These are phyloP conservation scores for Grapholita molesta DNA, from an alignment of 1,140 invertebrate species.

Conservation along the genomic window DNA sequence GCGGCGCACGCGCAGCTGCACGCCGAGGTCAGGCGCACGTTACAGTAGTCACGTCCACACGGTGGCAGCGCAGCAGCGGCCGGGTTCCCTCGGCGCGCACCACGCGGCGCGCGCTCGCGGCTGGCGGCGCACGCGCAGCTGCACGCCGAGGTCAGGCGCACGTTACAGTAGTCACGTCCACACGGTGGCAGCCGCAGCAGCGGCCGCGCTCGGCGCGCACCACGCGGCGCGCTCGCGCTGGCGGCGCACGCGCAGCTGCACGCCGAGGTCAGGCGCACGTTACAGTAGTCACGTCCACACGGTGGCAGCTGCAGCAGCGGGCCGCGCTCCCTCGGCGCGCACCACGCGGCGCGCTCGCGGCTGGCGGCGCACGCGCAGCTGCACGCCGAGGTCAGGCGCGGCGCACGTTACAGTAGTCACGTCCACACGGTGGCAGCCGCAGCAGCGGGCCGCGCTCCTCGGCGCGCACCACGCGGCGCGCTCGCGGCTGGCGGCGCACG, in stretches of 20 bases:
- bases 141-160: conserved; percentile 49
- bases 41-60: background rate
- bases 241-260: conserved; percentile 50
- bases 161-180: too few species aligned
- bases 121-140: conserved; percentile 1
- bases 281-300: background rate
- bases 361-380: conserved; percentile 13
- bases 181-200: background rate
- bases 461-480: too few species aligned
- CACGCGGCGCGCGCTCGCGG: conserved; percentile 51
- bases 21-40: too few species aligned
- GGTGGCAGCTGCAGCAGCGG: background rate
- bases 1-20: background rate
- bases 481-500: too few species aligned
- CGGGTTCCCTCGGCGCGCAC: too few species aligned
- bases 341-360: conserved; percentile 48
- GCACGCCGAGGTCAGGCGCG: conserved; percentile 38
- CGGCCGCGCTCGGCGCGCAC: conserved; percentile 37
- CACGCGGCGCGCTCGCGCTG: background rate
- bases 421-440: too few species aligned
- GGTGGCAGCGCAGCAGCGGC: background rate
- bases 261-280: conserved; percentile 80
- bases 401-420: too few species aligned
- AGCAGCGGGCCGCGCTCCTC: too few species aligned
- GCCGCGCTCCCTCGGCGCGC: background rate